Conservation (phyloP, 1,140 invertebrate species). For the Pteromalus puparum region DNA sequence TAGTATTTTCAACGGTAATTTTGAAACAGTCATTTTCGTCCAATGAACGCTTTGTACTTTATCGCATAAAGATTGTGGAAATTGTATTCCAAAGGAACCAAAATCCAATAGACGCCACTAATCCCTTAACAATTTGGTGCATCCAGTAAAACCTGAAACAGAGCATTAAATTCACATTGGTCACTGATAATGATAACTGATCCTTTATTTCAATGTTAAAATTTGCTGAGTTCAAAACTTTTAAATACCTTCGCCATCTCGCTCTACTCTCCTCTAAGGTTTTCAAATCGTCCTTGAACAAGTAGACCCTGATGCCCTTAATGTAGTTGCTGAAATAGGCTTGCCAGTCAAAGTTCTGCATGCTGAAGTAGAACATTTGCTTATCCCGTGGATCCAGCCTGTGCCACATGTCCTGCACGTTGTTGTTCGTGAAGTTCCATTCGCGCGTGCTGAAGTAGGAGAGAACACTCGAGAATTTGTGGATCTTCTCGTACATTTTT, state of each 20-base stretch:
- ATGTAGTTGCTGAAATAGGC: constrained; percentile 81
- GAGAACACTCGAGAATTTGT: constrained; percentile 82
- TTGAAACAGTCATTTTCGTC: constrained; percentile 16
- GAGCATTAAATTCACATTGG: constrained; percentile 41
- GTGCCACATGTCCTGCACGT: constrained; percentile 78
- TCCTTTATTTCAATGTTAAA: background rate
- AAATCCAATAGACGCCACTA: constrained; percentile 52
- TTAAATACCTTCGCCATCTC: constrained; percentile 77
- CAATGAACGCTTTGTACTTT: background rate
- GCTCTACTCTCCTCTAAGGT: constrained; percentile 78
- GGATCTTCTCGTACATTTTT: constrained; percentile 85
- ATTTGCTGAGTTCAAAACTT: background rate
- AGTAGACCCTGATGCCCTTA: constrained; percentile 79
- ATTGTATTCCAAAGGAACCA: constrained; percentile 61
- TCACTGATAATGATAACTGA: constrained; percentile 3
- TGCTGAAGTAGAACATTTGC: constrained; percentile 81
- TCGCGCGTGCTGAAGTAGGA: constrained; percentile 84
- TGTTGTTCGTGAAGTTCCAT: constrained; percentile 83
- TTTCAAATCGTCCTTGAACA: constrained; percentile 83
- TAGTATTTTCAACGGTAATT: background rate
- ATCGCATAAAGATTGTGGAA: constrained; percentile 23
- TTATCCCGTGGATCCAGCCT: constrained; percentile 78
- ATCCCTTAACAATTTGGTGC: constrained; percentile 71
- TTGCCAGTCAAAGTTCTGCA: constrained; percentile 82
- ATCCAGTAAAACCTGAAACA: constrained; percentile 74